Conservation (phyloP, 2,797 vertebrate genomes). For the Varecia variegata region DNA sequence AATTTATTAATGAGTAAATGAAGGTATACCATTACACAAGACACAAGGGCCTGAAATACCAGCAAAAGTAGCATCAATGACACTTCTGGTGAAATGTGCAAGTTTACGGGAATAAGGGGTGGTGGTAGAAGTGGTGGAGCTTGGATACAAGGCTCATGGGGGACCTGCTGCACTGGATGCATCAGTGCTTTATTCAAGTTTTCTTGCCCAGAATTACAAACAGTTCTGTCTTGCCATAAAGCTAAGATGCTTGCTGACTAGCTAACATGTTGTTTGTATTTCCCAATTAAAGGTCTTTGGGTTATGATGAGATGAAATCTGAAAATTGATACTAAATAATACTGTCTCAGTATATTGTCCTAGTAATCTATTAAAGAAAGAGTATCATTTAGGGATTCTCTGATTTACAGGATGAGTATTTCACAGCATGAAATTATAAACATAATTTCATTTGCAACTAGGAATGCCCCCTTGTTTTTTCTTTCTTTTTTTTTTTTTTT, state of each 20-base stretch:
- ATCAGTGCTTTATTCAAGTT: background rate
- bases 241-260: background rate
- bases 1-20: background rate
- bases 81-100: background rate
- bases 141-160: too few species aligned
- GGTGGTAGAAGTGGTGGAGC: background rate
- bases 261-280: background rate
- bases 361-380: background rate
- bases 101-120: background rate
- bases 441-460: background rate
- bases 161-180: rapidly evolving
- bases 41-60: background rate
- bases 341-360: background rate
- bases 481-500: background rate
- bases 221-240: background rate
- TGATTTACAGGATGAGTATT: background rate
- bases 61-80: background rate
- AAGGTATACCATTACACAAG: background rate
- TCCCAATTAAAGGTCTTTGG: background rate
- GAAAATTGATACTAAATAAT: background rate
- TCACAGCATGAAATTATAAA: background rate
- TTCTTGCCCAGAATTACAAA: background rate
- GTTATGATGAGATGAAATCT: background rate
- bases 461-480: background rate
- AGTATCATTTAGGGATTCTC: background rate